These are phyloP conservation scores for Apomyelois bistriatella DNA, from an alignment of 2,888 invertebrate species.

Conservation along the genomic window DNA sequence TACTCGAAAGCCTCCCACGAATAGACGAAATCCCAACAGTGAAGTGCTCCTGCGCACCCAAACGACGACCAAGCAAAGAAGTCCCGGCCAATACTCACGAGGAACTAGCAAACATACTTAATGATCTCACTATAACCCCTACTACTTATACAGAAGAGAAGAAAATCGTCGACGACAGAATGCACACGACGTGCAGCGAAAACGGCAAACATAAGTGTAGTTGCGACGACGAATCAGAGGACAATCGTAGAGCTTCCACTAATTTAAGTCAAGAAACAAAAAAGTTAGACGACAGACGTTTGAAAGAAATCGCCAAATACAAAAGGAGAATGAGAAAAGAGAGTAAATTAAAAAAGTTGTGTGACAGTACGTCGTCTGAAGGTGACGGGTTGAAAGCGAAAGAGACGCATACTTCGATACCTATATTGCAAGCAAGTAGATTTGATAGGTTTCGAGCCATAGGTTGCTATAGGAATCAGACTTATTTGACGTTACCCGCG, in stretches of 20 bases:
- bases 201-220: constrained; percentile 89
- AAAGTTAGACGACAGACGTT: constrained; percentile 57
- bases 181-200: constrained; percentile 85
- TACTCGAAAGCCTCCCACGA: constrained; percentile 86
- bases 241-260: constrained; percentile 39
- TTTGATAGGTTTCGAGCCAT: constrained; percentile 71
- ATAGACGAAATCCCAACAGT: constrained; percentile 85
- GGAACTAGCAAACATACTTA: constrained; percentile 59
- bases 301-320: constrained; percentile 74
- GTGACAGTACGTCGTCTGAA: constrained; percentile 69
- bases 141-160: constrained; percentile 31
- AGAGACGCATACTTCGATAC: constrained; percentile 68
- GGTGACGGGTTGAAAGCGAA: constrained; percentile 49
- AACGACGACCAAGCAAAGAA: constrained; percentile 59
- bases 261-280: constrained; percentile 43
- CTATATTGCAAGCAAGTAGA: constrained; percentile 70
- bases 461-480: constrained; percentile 70
- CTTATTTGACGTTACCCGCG: constrained; percentile 66
- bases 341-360: constrained; percentile 59
- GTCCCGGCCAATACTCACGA: constrained; percentile 46
- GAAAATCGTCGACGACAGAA: constrained; percentile 83
- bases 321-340: constrained; percentile 67
- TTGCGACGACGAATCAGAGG: constrained; percentile 85
- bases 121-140: constrained; percentile 68
- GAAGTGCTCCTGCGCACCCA: constrained; percentile 56